phyloP scores from a whole-genome alignment of 2,113 vertebrate genomes.

The Nothoprocta perdicaria region DNA sequence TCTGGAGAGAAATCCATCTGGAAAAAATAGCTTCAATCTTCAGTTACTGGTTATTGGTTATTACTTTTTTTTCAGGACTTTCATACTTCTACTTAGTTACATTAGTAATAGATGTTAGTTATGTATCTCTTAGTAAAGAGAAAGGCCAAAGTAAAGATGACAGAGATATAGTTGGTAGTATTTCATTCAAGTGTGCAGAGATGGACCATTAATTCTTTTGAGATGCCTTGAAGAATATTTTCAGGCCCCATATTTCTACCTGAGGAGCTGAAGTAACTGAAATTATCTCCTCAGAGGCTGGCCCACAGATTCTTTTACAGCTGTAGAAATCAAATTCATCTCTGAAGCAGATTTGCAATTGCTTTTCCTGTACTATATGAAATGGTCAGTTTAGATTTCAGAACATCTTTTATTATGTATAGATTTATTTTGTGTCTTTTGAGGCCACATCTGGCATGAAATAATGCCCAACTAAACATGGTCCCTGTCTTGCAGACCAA shows the following conservation, averaged over 20 bases:
- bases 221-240: not conserved
- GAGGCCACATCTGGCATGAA: not conserved
- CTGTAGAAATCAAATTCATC: not conserved
- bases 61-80: not conserved
- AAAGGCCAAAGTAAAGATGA: not conserved
- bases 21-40: constrained; percentile 3
- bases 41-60: not conserved
- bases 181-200: constrained; percentile 3
- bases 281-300: not conserved
- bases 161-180: not conserved
- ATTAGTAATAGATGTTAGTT: too few species aligned
- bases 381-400: not conserved
- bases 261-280: not conserved
- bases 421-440: not conserved
- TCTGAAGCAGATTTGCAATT: not conserved
- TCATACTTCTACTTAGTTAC: not conserved
- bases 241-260: not conserved
- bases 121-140: not conserved
- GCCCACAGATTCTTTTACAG: not conserved
- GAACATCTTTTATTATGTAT: not conserved
- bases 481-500: not conserved
- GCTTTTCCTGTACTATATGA: not conserved
- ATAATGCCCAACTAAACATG: not conserved
- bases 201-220: not conserved
- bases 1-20: not conserved